These are phyloP conservation scores for Alsophila aescularia DNA, from an alignment of 2,888 invertebrate genomes.

Conservation along the genomic window DNA sequence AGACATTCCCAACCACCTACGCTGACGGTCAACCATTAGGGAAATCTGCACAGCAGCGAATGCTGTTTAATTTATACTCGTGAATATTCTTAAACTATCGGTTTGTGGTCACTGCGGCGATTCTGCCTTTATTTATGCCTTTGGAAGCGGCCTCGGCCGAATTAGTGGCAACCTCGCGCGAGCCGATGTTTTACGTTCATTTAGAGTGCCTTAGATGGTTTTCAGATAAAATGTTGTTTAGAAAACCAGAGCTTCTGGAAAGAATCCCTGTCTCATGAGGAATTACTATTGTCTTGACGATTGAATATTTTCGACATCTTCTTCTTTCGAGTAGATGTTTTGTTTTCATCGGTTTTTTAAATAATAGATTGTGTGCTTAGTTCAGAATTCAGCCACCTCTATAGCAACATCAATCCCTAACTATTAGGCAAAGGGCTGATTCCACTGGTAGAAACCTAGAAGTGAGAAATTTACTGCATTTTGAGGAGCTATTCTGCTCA, in stretches of 20 bases:
- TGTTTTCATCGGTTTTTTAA: too few relatives aligned
- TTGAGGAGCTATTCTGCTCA: too few relatives aligned
- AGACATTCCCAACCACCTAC: constrained; percentile 34
- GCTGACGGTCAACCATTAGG: constrained; percentile 76
- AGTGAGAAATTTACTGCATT: too few relatives aligned
- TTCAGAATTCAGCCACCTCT: too few relatives aligned
- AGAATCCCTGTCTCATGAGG: background rate
- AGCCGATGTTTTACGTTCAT: constrained; percentile 23
- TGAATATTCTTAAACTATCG: constrained; percentile 85
- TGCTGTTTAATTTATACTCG: constrained; percentile 81
- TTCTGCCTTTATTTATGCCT: constrained; percentile 73
- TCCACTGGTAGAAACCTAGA: too few relatives aligned
- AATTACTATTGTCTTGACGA: too few relatives aligned
- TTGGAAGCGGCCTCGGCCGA: constrained; percentile 47
- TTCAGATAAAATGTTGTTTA: background rate
- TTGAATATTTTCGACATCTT: too few relatives aligned
- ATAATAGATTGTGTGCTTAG: too few relatives aligned
- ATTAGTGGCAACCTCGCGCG: constrained; percentile 56
- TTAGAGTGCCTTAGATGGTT: constrained; percentile 12
- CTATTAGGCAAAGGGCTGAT: too few relatives aligned
- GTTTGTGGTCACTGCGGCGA: constrained; percentile 75
- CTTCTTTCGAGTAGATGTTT: too few relatives aligned
- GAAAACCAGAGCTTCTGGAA: background rate
- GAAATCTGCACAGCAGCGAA: constrained; percentile 78
- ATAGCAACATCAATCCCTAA: too few relatives aligned